Evolutionary conservation across 2,113 vertebrate genomes (phyloP).

Genomic region (Osmerus mordax): DNA sequence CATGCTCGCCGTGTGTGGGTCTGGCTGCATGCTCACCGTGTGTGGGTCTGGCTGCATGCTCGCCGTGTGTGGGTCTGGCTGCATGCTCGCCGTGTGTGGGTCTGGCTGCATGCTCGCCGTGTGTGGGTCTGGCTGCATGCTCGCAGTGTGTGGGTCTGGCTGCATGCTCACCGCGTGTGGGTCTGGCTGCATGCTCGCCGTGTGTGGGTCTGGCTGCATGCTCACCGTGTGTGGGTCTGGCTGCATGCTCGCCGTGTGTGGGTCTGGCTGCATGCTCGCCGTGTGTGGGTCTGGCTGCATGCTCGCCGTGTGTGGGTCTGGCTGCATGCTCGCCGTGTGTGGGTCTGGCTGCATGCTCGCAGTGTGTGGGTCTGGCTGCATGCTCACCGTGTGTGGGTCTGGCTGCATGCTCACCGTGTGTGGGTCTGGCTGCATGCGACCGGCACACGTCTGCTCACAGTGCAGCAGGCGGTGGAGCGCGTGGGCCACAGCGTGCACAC

Average conservation of each 20-base stretch:
- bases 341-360: conserved; percentile 38
- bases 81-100: conserved; percentile 52
- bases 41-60: conserved; percentile 41
- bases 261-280: no score
- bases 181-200: conserved; percentile 29
- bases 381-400: conserved; percentile 53
- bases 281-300: conserved; percentile 40
- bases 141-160: no score
- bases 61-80: no score
- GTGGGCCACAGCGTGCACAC: conserved; percentile 67
- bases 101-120: conserved; percentile 47
- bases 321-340: conserved; percentile 40
- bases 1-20: conserved; percentile 38
- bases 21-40: conserved; percentile 42
- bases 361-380: no score
- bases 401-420: conserved; percentile 17
- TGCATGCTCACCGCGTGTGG: conserved; percentile 54
- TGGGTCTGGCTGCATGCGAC: conserved; percentile 42
- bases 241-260: background rate
- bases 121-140: conserved; percentile 41
- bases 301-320: conserved; percentile 52
- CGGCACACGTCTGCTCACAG: conserved; percentile 58
- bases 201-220: no score
- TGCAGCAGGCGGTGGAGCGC: conserved; percentile 56
- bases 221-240: conserved; percentile 53